Base-by-base conservation (phyloP, 2,888 invertebrate species). In the Conchocele bisecta region DNA sequence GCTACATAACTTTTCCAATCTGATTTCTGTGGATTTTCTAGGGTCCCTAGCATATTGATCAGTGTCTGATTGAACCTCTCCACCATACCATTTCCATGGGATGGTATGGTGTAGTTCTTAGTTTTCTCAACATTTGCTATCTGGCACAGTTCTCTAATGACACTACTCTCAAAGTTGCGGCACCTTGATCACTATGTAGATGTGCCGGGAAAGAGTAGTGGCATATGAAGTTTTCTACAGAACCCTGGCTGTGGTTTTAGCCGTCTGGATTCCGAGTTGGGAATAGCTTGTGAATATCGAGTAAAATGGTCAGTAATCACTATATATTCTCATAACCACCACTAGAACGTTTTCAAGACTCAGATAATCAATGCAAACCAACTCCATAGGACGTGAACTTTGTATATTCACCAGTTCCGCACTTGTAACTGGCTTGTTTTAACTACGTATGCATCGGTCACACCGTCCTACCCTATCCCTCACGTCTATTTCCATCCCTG, bases 51-150 rank as follows among this genome's bases (percentile, higher is more conserved):
- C 60, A 67, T 63, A 35, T 51, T 57, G 0, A 61, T 20, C 3
- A 75, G 44, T 2, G 64, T 71, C 6, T 51, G 39, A 26, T 75
- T 65, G 31, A 68, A 75, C 7, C 61, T 39, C 50, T 78, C 66
- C 7, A 37, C 35, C 46, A 61, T 41, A 6, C 69, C 75, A 67
- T n/a, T n/a, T n/a, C n/a, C n/a, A n/a, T n/a, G n/a, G n/a, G n/a
- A n/a, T n/a, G n/a, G n/a, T n/a, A 76, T 33, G 61, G 68, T 42
- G 72, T 72, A 4, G 76, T 69, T 20, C 76, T n/a, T 44, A 5
- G 60, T 42, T 33, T 73, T 75, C 9, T 50, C 35, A 15, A 69
- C 59, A 9, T 68, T 68, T n/a, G 44, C 37, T 22, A 72, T n/a
- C 6, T 29, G 42, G 24, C 63, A 67, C 4, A 75, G 28, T 33